These are phyloP conservation scores for Dryomyza anilis DNA, from an alignment of 2,888 invertebrate species.

Conservation along the genomic window DNA sequence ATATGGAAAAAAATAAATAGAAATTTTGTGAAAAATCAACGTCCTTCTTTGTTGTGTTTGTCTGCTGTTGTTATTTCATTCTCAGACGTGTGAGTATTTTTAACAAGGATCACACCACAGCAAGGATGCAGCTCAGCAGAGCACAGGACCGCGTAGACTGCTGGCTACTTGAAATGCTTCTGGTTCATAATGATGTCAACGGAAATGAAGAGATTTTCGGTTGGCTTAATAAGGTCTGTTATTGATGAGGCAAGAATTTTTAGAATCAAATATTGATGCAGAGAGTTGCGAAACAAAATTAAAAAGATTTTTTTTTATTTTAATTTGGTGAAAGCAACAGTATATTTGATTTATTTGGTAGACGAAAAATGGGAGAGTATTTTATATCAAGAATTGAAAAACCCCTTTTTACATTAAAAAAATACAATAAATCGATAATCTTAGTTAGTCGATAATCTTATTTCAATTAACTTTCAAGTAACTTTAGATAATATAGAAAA, in stretches of 20 bases:
- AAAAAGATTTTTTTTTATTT: background rate
- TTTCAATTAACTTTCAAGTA: too few relatives aligned
- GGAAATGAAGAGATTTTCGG: conserved; percentile 24
- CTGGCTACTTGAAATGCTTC: conserved; percentile 2
- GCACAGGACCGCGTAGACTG: background rate
- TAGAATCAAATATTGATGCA: too few relatives aligned
- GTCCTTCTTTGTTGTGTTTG: background rate
- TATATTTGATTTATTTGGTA: too few relatives aligned
- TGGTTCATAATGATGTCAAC: conserved; percentile 6
- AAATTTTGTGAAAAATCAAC: conserved; percentile 14
- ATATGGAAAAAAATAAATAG: background rate
- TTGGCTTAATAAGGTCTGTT: conserved; percentile 12
- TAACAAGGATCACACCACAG: conserved; percentile 20
- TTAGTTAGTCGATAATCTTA: too few relatives aligned
- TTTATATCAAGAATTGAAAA: too few relatives aligned
- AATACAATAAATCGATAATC: too few relatives aligned
- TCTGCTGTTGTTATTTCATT: conserved; percentile 4
- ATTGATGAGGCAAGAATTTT: background rate
- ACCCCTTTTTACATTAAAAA: too few relatives aligned
- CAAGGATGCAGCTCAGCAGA: background rate
- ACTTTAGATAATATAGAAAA: too few relatives aligned
- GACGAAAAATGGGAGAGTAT: too few relatives aligned
- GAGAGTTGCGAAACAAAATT: background rate
- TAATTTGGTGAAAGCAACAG: too few relatives aligned
- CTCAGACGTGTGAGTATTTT: conserved; percentile 20